Conservation (phyloP, 1,140 invertebrate genomes). For the Drosophila mayri region DNA sequence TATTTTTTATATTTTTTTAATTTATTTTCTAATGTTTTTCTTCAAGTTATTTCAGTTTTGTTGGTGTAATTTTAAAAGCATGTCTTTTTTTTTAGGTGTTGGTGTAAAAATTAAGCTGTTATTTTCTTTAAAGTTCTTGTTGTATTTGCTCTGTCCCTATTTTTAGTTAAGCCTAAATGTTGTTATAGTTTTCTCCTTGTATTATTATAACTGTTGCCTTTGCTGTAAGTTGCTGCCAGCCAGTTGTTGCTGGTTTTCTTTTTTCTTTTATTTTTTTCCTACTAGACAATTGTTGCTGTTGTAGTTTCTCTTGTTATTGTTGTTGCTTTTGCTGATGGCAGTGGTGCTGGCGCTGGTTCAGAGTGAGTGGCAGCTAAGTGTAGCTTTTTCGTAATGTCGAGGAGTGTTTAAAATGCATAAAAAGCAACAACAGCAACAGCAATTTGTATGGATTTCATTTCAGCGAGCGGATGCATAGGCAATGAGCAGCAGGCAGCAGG, state of each 20-base stretch:
- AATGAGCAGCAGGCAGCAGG: constrained; percentile 34
- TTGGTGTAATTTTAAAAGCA: too few relatives aligned
- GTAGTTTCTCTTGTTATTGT: constrained; percentile 24
- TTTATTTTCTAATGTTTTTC: neutral
- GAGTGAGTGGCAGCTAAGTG: constrained; percentile 36
- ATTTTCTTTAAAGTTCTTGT: neutral
- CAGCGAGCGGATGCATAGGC: constrained; percentile 46
- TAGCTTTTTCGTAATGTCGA: constrained; percentile 28
- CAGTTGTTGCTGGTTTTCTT: constrained; percentile 16
- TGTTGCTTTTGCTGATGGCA: neutral
- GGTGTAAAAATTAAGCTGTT: neutral
- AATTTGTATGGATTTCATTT: constrained; percentile 51
- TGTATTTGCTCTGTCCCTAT: neutral
- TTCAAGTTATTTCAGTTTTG: too few relatives aligned
- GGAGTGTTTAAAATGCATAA: constrained; percentile 47
- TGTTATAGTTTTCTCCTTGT: constrained; percentile 12
- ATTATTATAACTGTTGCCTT: constrained; percentile 14
- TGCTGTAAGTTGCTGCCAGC: constrained; percentile 10
- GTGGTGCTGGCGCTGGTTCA: neutral
- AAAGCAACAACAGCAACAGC: constrained; percentile 14
- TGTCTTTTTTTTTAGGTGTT: neutral
- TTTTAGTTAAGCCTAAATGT: constrained; percentile 8
- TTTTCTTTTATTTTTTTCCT: neutral
- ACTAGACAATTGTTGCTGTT: constrained; percentile 17
- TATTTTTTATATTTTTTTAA: too few relatives aligned